Evolutionary conservation across 2,888 invertebrate genomes (phyloP).

Genomic region (Orchesella flavescens): DNA sequence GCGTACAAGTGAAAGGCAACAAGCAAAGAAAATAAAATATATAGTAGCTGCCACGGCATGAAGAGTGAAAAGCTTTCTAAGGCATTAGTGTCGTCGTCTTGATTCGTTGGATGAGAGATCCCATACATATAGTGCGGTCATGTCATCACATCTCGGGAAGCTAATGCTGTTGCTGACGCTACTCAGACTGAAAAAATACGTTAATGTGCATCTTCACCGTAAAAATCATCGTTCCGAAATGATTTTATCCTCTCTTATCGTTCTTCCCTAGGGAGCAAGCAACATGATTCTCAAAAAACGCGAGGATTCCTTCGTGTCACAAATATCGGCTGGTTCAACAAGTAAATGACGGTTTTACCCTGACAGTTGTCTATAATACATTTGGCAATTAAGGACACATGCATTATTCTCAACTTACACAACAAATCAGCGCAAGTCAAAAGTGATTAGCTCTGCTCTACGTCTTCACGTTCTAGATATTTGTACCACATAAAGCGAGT

Average conservation of each 20-base stretch:
- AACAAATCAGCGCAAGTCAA: background rate
- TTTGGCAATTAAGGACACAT: background rate
- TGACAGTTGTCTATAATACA: slow-evolving; percentile 4
- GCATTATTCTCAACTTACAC: background rate
- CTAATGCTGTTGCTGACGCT: slow-evolving; percentile 58
- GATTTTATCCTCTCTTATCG: slow-evolving; percentile 56
- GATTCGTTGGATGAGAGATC: slow-evolving; percentile 39
- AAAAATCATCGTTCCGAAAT: slow-evolving; percentile 65
- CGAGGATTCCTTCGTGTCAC: slow-evolving; percentile 39
- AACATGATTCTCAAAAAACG: slow-evolving; percentile 41
- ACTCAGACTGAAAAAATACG: slow-evolving; percentile 37
- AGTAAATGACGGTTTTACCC: slow-evolving; percentile 38
- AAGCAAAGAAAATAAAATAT: slow-evolving; percentile 36
- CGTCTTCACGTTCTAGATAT: too few relatives aligned
- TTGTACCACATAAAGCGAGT: too few relatives aligned
- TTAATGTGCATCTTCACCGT: slow-evolving; percentile 58
- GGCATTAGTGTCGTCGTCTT: slow-evolving; percentile 42
- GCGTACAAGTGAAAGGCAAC: slow-evolving; percentile 24
- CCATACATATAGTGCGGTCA: slow-evolving; percentile 20
- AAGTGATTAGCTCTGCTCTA: too few relatives aligned
- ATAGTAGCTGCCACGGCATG: slow-evolving; percentile 15
- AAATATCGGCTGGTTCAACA: slow-evolving; percentile 52
- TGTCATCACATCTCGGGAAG: slow-evolving; percentile 40
- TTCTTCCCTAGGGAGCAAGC: slow-evolving; percentile 53
- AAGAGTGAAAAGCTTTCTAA: slow-evolving; percentile 34